Evolutionary conservation across 1,140 invertebrate genomes (phyloP).

Genomic region (Drosophila carrolli): DNA sequence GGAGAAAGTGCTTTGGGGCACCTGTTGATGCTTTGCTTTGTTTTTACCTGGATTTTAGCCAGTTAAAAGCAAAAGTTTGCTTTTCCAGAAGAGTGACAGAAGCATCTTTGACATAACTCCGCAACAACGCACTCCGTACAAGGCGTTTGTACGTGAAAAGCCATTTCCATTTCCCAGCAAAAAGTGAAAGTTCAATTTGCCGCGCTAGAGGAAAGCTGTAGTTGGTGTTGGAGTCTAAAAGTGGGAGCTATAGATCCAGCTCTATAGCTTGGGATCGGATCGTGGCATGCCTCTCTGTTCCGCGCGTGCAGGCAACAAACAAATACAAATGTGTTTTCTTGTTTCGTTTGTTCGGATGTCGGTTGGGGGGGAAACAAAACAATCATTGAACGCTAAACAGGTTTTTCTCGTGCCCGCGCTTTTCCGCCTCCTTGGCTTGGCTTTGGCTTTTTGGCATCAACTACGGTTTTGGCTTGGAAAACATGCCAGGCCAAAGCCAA

Average conservation of each 20-base stretch:
- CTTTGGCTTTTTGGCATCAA: neutral
- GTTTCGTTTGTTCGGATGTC: constrained; percentile 30
- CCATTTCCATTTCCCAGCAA: constrained; percentile 54
- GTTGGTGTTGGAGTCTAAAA: constrained; percentile 2
- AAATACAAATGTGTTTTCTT: constrained; percentile 60
- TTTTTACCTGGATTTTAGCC: constrained; percentile 14
- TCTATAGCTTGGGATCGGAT: constrained; percentile 2
- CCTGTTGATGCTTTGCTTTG: constrained; percentile 21
- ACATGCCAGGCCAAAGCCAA: constrained; percentile 44
- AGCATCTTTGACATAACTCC: constrained; percentile 50
- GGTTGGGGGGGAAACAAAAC: constrained; percentile 36
- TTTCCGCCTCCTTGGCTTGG: constrained; percentile 73
- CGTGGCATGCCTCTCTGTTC: constrained; percentile 54
- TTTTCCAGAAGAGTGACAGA: constrained; percentile 34
- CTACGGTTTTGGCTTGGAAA: constrained; percentile 8
- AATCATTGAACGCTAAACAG: constrained; percentile 81
- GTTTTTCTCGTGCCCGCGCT: constrained; percentile 77
- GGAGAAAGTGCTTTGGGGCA: constrained; percentile 52
- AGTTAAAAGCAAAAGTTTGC: constrained; percentile 3
- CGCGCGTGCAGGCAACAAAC: constrained; percentile 62
- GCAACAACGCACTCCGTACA: constrained; percentile 29
- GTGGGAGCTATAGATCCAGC: constrained; percentile 9
- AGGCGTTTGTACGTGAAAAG: constrained; percentile 52
- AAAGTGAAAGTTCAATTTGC: constrained; percentile 79
- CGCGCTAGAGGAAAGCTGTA: constrained; percentile 56